Evolutionary conservation across 2,113 vertebrate species (phyloP).

Genomic region (Camelus bactrianus): DNA sequence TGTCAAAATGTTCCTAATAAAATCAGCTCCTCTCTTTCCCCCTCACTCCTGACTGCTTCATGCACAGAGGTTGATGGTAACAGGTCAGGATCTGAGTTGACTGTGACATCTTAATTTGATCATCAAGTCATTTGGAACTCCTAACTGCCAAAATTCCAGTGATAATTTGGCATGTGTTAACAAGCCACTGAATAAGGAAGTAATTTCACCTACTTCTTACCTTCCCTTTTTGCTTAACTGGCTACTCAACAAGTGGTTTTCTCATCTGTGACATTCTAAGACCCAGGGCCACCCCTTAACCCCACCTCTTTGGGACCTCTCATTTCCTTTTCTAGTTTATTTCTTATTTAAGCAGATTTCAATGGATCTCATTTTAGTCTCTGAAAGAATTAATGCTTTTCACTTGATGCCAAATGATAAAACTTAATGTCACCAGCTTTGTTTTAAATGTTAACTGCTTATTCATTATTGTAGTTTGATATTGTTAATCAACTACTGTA

Average conservation of each 20-base stretch:
- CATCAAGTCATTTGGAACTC: background rate
- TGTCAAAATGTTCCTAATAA: constrained; percentile 57
- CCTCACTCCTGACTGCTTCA: background rate
- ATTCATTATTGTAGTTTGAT: constrained; percentile 78
- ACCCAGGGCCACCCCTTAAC: constrained; percentile 30
- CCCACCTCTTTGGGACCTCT: background rate
- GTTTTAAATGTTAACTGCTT: constrained; percentile 65
- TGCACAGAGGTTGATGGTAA: background rate
- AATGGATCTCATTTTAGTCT: background rate
- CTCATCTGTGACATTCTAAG: constrained; percentile 56
- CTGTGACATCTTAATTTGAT: background rate
- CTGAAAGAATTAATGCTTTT: constrained; percentile 62
- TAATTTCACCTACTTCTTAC: background rate
- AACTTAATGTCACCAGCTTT: constrained; percentile 68
- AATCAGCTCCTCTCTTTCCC: background rate
- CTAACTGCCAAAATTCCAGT: constrained; percentile 36
- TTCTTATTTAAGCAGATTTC: constrained; percentile 75
- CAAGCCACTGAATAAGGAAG: background rate
- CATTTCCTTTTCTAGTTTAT: constrained; percentile 75
- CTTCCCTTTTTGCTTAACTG: background rate
- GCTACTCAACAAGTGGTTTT: constrained; percentile 44
- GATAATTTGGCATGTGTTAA: constrained; percentile 27
- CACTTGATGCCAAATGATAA: constrained; percentile 69
- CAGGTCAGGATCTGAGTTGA: constrained; percentile 29
- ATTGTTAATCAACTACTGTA: constrained; percentile 70